A percentile compares a stretch with the other conserved stretches of the same genome.
These are phyloP conservation scores for Carassius carassius DNA, from an alignment of 2,113 vertebrate genomes.

Conservation along the genomic window DNA sequence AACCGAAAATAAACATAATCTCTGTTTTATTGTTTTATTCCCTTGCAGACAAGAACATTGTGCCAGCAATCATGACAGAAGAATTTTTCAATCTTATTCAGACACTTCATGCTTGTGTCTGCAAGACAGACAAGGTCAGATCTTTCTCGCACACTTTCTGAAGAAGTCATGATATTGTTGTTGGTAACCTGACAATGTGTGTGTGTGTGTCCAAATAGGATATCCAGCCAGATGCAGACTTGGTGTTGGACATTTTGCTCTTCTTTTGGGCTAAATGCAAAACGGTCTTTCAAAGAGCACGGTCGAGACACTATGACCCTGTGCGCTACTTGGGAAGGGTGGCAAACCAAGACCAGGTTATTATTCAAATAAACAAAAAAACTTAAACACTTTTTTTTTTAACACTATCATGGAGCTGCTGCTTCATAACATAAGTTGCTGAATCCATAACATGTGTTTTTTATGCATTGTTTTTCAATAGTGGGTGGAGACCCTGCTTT, in stretches of 20 bases:
- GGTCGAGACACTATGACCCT: constrained; percentile 63
- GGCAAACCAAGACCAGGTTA: constrained; percentile 75
- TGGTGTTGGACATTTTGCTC: constrained; percentile 77
- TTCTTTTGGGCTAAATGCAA: constrained; percentile 88
- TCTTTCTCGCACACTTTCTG: not conserved
- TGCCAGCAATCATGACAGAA: constrained; percentile 57
- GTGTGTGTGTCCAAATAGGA: constrained; percentile 70
- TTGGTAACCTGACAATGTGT: not conserved
- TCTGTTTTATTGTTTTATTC: not conserved
- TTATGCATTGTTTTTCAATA: constrained; percentile 58
- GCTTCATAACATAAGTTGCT: not conserved
- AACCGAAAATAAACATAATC: not conserved
- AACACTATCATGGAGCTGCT: not conserved
- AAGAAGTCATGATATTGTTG: not conserved
- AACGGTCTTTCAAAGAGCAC: constrained; percentile 71
- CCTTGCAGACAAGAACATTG: constrained; percentile 51
- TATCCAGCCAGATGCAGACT: constrained; percentile 78
- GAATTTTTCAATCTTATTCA: constrained; percentile 76
- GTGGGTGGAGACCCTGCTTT: constrained; percentile 84
- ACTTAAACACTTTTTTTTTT: not conserved
- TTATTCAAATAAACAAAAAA: not conserved
- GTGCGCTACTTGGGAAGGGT: constrained; percentile 68
- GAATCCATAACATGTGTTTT: not conserved
- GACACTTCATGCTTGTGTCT: constrained; percentile 76
- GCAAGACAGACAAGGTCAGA: constrained; percentile 75